Evolutionary conservation across 2,797 vertebrate genomes (phyloP).

Genomic region (Chaetophractus vellerosus): DNA sequence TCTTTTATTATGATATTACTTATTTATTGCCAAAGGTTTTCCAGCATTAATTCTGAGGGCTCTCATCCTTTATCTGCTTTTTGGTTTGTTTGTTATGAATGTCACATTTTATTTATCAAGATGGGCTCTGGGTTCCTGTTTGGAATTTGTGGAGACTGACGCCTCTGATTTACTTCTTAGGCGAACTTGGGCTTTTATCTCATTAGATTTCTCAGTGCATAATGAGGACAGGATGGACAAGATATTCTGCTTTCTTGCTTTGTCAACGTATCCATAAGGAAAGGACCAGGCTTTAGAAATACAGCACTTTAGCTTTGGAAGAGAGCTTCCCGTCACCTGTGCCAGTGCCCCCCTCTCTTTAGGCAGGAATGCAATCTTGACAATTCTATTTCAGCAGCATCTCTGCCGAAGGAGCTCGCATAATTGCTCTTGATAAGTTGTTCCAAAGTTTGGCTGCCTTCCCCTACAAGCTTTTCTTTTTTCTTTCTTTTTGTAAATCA

Average conservation of each 20-base stretch:
- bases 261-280: not conserved
- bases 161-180: constrained; percentile 76
- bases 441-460: not conserved
- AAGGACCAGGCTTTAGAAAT: not conserved
- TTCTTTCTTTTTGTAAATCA: not conserved
- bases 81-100: constrained; percentile 86
- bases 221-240: not conserved
- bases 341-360: not conserved
- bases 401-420: not conserved
- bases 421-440: not conserved
- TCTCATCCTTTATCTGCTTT: constrained; percentile 86
- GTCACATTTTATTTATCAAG: constrained; percentile 83
- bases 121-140: constrained; percentile 62
- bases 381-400: not conserved
- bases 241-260: constrained; percentile 45
- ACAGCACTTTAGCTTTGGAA: not conserved
- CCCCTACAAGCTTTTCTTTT: not conserved
- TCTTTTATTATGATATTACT: constrained; percentile 86
- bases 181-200: constrained; percentile 75
- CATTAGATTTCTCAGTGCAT: constrained; percentile 69
- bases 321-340: not conserved
- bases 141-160: constrained; percentile 70
- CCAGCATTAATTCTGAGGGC: constrained; percentile 64
- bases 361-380: not conserved
- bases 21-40: constrained; percentile 78